A percentile compares a stretch with the other conserved stretches of the same genome.
Evolutionary conservation across 2,797 vertebrate genomes (phyloP).

Genomic region (Xenops minutus): DNA sequence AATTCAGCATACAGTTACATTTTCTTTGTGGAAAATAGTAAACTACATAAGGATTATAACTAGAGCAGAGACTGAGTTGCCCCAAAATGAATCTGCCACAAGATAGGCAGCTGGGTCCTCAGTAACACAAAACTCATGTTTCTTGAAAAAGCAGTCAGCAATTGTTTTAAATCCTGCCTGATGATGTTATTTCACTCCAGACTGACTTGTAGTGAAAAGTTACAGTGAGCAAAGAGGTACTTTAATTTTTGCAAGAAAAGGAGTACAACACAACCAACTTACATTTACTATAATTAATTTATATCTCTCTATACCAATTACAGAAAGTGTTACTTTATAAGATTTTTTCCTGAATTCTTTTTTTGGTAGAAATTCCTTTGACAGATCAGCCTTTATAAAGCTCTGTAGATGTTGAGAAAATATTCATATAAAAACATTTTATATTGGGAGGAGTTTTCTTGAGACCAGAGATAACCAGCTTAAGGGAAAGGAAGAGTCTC

Average conservation of each 20-base stretch:
- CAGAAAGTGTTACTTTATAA: neutral
- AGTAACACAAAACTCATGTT: neutral
- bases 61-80: neutral
- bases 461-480: slow-evolving; percentile 12
- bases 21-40: neutral
- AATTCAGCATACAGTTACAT: neutral
- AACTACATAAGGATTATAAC: neutral
- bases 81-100: neutral
- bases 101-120: neutral
- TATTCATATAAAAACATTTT: neutral
- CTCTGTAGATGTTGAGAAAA: neutral
- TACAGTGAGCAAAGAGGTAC: neutral
- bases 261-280: neutral
- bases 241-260: neutral
- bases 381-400: neutral
- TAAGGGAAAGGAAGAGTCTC: neutral
- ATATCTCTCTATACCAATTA: neutral
- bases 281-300: neutral
- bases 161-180: neutral
- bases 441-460: neutral
- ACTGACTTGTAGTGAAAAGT: neutral
- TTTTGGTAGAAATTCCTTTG: neutral
- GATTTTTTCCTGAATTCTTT: fast-evolving
- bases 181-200: neutral
- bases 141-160: neutral